Evolutionary conservation across 2,113 vertebrate species (phyloP).

Genomic region (Larimichthys crocea): DNA sequence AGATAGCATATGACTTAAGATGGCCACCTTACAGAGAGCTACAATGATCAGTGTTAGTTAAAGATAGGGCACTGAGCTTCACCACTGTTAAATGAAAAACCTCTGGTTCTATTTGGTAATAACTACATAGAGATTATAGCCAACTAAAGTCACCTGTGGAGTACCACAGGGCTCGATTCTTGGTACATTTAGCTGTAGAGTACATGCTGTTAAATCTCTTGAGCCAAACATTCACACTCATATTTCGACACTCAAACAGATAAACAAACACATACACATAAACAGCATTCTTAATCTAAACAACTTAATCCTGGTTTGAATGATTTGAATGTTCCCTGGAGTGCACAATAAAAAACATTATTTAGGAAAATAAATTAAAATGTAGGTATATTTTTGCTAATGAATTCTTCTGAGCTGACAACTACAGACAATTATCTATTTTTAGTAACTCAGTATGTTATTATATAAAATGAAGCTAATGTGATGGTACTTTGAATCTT

Average conservation of each 20-base stretch:
- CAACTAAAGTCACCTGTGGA: background rate
- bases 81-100: background rate
- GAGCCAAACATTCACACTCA: background rate
- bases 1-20: constrained; percentile 49
- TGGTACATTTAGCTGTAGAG: background rate
- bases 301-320: background rate
- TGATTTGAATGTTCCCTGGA: background rate
- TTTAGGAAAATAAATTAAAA: background rate
- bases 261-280: background rate
- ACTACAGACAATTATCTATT: background rate
- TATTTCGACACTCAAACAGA: background rate
- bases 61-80: constrained; percentile 6
- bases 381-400: background rate
- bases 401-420: background rate
- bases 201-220: background rate
- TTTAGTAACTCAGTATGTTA: background rate
- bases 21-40: constrained; percentile 54
- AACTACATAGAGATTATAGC: background rate
- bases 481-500: background rate
- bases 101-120: background rate
- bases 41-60: constrained; percentile 8
- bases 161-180: constrained; percentile 24
- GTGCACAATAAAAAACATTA: background rate
- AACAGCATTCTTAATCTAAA: background rate
- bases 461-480: background rate